Evolutionary conservation across 92 coral and sea anemone genomes (phyloP), one percentile per base, ranked within the genome.

Genomic region (Paramuricea clavata): DNA sequence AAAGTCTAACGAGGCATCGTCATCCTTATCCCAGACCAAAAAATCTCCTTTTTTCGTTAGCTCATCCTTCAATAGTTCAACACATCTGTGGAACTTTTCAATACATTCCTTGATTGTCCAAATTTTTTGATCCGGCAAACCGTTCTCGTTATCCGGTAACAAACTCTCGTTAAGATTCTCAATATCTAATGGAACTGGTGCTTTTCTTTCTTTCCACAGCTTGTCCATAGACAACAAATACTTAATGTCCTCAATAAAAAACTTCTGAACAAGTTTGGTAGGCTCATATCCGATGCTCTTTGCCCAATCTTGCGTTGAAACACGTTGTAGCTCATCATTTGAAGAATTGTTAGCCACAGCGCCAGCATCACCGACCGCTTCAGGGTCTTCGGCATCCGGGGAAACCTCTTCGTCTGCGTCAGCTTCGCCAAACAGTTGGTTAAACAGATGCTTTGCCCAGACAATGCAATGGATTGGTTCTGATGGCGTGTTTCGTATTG

Each of bases 391-490:
- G 22, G 99, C 91, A 80, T 97, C 98, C 17, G 99, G 99, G 0
- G 99, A 97, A 3, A 97, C 99, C 77, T 97, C 99, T 78, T 97
- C 99, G 82, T 97, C 99, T 13, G 99, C 99, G 88, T 97, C 99
- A 21, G 99, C 99, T 70, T 97, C 99, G 22, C 99, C 99, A 83
- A 97, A 97, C 57, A 97, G 90, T 74, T 97, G 99, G 72, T 96
- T 96, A 62, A 96, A 96, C 17, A 96, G 94, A 86, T 96, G 99
- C 61, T 96, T 96, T 39, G 99, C 99, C 99, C 99, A 96, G 50
- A 96, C 99, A 70, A 96, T 96, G 80, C 99, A 96, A 90, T 96
- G 99, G 42, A 96, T 94, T 21, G 99, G 95, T 88, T 96, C 99
- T 2, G 99, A 96, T 13, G 99, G 99, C 16, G 99, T 97, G 81